These are phyloP conservation scores for Tolmerus cingulatus DNA, from an alignment of 2,888 invertebrate genomes.

Conservation along the genomic window DNA sequence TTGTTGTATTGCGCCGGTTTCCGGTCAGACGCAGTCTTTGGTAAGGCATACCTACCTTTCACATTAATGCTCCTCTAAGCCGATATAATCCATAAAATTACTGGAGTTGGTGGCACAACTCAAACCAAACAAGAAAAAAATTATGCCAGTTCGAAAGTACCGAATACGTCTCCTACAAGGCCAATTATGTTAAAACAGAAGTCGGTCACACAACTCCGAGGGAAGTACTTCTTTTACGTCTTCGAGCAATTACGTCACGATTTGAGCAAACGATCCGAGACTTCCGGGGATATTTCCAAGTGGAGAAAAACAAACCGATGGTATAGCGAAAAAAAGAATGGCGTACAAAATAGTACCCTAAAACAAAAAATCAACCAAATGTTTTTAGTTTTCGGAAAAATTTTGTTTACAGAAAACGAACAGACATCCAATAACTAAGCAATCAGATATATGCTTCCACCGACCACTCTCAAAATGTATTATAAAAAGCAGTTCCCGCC, in stretches of 20 bases:
- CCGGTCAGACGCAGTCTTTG: not conserved
- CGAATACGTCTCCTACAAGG: not conserved
- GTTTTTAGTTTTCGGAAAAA: not conserved
- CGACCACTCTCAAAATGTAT: not conserved
- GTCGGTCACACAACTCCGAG: not conserved
- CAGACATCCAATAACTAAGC: not conserved
- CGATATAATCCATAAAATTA: slow-evolving; percentile 9
- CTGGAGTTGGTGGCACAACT: not conserved
- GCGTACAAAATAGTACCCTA: not conserved
- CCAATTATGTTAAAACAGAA: not conserved
- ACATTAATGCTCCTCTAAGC: not conserved
- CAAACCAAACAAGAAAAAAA: not conserved
- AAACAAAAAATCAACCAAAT: not conserved
- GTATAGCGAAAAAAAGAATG: not conserved
- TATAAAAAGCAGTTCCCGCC: not conserved
- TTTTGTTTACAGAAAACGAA: not conserved
- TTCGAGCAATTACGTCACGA: not conserved
- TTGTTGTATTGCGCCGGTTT: not conserved
- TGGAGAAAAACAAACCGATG: not conserved
- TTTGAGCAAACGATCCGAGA: not conserved
- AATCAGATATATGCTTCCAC: not conserved
- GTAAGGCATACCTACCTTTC: not conserved
- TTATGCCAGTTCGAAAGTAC: not conserved
- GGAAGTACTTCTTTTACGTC: not conserved
- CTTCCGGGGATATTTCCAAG: not conserved